Percentiles rank a stretch among this genome's conserved stretches.
Evolutionary conservation across 2,888 invertebrate genomes (phyloP).

Genomic region (Agonopterix subpropinquella): DNA sequence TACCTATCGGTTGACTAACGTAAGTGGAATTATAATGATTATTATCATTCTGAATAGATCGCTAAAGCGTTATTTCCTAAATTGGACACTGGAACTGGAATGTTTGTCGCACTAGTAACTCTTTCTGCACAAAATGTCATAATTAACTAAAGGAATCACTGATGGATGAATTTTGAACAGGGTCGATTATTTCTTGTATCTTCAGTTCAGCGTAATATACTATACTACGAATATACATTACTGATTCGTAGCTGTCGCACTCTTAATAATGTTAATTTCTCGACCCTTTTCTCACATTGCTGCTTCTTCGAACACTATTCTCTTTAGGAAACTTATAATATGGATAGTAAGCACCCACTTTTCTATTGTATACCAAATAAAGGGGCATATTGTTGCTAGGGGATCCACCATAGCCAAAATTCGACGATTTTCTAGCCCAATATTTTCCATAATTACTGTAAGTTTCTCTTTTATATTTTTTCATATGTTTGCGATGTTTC

Average conservation of each 20-base stretch:
- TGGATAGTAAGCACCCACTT: slow-evolving; percentile 53
- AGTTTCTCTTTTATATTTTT: slow-evolving; percentile 29
- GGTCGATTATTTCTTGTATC: no score
- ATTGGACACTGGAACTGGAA: no score
- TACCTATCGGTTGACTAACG: no score
- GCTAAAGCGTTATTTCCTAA: no score
- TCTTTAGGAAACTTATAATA: slow-evolving; percentile 48
- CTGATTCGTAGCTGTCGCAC: background rate
- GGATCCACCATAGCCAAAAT: slow-evolving; percentile 17
- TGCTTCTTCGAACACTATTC: slow-evolving; percentile 23
- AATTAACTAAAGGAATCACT: no score
- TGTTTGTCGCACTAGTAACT: no score
- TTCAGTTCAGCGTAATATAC: no score
- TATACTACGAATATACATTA: no score
- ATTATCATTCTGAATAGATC: no score
- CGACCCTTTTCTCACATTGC: slow-evolving; percentile 4
- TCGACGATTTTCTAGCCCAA: slow-evolving; percentile 23
- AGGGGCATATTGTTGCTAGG: slow-evolving; percentile 37
- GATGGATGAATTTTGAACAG: no score
- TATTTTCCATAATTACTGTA: slow-evolving; percentile 20
- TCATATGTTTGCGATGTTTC: slow-evolving; percentile 11
- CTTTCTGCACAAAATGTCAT: no score
- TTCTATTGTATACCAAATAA: slow-evolving; percentile 55
- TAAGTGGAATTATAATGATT: no score
- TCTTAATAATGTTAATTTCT: background rate